These are phyloP conservation scores for Metridium senile DNA, from an alignment of 92 coral and sea anemone genomes.

Conservation along the genomic window DNA sequence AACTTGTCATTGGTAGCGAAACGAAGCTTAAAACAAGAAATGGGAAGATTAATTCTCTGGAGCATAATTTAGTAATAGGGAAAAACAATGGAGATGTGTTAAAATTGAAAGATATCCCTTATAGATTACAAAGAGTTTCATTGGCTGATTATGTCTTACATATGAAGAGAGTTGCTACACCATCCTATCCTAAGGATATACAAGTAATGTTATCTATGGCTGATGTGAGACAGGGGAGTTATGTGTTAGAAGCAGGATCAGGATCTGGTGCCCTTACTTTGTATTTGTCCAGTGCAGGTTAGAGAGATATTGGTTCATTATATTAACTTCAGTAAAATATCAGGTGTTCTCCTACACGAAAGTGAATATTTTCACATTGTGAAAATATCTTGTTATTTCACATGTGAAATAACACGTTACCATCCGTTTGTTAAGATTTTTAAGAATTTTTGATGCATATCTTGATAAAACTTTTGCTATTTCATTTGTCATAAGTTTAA, in stretches of 20 bases:
- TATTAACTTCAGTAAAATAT: too few species aligned
- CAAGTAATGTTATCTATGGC: constrained; percentile 47
- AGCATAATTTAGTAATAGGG: constrained; percentile 27
- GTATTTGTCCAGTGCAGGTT: constrained; percentile 46
- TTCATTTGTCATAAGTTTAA: too few species aligned
- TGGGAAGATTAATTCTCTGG: constrained; percentile 17
- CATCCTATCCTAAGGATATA: constrained; percentile 47
- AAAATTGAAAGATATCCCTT: constrained; percentile 7
- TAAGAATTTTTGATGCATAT: too few species aligned
- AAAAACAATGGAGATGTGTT: constrained; percentile 9
- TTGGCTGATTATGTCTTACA: constrained; percentile 31
- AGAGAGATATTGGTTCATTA: background rate
- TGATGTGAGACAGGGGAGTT: constrained; percentile 34
- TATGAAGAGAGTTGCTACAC: constrained; percentile 42
- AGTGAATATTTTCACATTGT: background rate
- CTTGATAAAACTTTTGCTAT: too few species aligned
- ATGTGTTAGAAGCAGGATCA: constrained; percentile 41
- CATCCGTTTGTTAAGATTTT: too few species aligned
- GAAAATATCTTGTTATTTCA: too few species aligned
- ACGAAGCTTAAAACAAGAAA: constrained; percentile 31
- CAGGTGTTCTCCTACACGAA: too few species aligned
- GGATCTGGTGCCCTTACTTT: constrained; percentile 45
- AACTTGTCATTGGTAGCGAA: constrained; percentile 20
- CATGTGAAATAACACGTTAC: too few species aligned
- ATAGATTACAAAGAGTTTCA: constrained; percentile 25